These are phyloP conservation scores for Lithobates pipiens DNA, from an alignment of 2,797 vertebrate species.

Conservation along the genomic window DNA sequence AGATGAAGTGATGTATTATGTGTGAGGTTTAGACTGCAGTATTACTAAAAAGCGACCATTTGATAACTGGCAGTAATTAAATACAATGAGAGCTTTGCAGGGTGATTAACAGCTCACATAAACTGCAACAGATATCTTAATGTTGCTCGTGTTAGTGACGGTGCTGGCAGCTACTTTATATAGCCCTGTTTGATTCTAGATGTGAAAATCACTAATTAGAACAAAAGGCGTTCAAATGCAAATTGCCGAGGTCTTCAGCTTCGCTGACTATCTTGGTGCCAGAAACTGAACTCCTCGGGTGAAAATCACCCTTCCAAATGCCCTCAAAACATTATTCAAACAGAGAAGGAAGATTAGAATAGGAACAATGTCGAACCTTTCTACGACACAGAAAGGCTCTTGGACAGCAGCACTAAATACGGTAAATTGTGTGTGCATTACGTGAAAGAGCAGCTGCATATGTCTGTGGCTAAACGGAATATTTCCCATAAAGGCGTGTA, in stretches of 20 bases:
- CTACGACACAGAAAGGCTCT: neutral
- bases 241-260: neutral
- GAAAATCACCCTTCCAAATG: conserved; percentile 13
- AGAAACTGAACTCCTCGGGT: neutral
- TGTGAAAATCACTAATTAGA: conserved; percentile 21
- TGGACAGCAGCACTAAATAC: neutral
- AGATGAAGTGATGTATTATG: neutral
- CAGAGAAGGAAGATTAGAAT: neutral
- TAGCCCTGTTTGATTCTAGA: neutral
- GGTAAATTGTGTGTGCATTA: conserved; percentile 24
- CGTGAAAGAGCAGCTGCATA: conserved; percentile 42
- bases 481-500: conserved; percentile 35
- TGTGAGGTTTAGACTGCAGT: neutral
- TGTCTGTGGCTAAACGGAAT: conserved; percentile 25
- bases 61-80: conserved; percentile 10
- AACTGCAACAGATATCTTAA: neutral
- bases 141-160: neutral
- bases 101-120: neutral
- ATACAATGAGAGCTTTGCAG: neutral
- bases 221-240: neutral
- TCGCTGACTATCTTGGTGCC: neutral
- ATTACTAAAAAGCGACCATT: neutral
- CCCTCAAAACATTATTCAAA: conserved; percentile 21
- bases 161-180: neutral
- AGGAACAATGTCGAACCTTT: conserved; percentile 14